Conservation (phyloP, 2,113 vertebrate species). For the Pica pica region DNA sequence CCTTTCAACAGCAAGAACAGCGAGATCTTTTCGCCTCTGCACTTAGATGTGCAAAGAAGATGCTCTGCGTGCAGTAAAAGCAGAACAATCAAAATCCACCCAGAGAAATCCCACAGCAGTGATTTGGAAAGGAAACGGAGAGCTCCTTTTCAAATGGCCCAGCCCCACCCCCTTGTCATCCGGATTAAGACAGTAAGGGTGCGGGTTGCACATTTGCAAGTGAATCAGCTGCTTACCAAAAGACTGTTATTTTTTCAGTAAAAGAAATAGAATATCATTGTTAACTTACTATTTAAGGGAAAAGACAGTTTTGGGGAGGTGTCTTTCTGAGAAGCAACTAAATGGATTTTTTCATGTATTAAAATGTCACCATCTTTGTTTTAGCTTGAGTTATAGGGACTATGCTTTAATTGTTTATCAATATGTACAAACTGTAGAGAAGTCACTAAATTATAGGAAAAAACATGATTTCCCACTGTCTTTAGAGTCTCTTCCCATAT, state of each 20-base stretch:
- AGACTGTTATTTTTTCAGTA: slow-evolving; percentile 7
- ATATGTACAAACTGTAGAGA: neutral
- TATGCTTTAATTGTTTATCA: neutral
- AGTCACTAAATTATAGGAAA: neutral
- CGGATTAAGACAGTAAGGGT: slow-evolving; percentile 48
- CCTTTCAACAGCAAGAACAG: slow-evolving; percentile 13
- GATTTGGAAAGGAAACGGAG: slow-evolving; percentile 16
- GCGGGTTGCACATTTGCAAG: slow-evolving; percentile 39
- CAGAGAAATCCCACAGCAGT: slow-evolving; percentile 54
- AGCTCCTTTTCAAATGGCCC: slow-evolving; percentile 52
- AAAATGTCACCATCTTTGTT: slow-evolving; percentile 20
- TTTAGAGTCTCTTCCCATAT: neutral
- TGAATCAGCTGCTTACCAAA: slow-evolving; percentile 51
- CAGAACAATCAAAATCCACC: slow-evolving; percentile 52
- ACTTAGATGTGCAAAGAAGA: slow-evolving; percentile 62
- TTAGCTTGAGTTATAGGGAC: neutral
- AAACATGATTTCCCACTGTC: neutral
- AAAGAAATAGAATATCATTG: neutral
- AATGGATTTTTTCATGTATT: neutral
- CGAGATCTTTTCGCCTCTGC: slow-evolving; percentile 15
- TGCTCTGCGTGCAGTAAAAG: slow-evolving; percentile 48
- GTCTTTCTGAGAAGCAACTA: neutral
- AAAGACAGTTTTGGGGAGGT: neutral
- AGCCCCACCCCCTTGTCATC: slow-evolving; percentile 42
- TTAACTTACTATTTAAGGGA: neutral